Evolutionary conservation across 92 coral and sea anemone genomes (phyloP), one percentile per base, ranked within the genome.

Genomic region (Phenganax subtilis): DNA sequence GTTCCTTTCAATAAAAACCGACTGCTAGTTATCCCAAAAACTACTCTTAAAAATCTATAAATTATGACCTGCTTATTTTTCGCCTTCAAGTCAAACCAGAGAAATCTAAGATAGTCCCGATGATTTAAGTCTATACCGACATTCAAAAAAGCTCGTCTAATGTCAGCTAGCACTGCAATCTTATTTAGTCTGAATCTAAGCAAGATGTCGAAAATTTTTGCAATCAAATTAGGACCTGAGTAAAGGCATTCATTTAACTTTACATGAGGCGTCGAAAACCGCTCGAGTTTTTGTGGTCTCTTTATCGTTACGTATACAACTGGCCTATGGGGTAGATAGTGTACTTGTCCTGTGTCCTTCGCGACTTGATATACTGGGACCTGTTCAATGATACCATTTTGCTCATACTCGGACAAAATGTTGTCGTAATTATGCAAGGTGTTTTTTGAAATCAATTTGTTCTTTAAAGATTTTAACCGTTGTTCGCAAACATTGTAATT

Each of bases 11-110:
- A 29, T 9, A 68, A 37, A 30, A 68, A 68, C 47, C 53, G 73
- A 14, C 73, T 68, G 14, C 54, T 68, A 1, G 73, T 37, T 9
- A 37, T 3, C 47, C 73, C 54, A 11, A 68, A 68, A 9, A 68
- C 73, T 12, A 68, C 73, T 68, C 73, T 37, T 53, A 30, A 68
- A 37, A 68, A 68, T 10, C 31, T 68, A 17, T 68, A 68, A 30
- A 68, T 16, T 28, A 68, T 28, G 5, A 27, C 16, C 7, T 37
- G n/a, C 9, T 30, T 25, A 17, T 61, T 17, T 12, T 61, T n/a
- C 0, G 73, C 8, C 0, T 68, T n/a, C 0, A 68, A 3, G 4
- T 68, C 52, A 37, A 9, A 68, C 73, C 52, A 68, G 0, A 68
- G 47, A 37, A 68, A 68, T 10, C 73, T 14, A 5, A 68, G 5